Conservation (phyloP, 2,113 vertebrate genomes). For the Gnathonemus longibarbis region DNA sequence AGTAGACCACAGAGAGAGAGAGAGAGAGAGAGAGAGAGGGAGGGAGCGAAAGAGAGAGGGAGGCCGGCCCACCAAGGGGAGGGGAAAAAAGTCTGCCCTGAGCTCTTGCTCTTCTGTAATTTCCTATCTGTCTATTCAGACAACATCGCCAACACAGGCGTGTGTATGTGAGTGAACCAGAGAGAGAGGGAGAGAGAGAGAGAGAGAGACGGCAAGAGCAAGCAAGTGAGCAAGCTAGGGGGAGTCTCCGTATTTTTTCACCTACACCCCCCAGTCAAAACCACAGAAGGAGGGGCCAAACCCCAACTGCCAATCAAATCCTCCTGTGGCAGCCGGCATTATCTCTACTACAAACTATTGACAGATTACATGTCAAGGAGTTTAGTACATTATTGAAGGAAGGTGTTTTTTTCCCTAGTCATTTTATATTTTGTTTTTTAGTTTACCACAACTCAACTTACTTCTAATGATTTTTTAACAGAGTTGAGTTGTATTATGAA, state of each 20-base stretch:
- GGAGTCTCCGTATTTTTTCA: conserved; percentile 67
- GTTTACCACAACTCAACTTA: conserved; percentile 48
- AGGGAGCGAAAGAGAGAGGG: conserved; percentile 24
- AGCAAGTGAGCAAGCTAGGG: conserved; percentile 44
- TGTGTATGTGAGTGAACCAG: conserved; percentile 43
- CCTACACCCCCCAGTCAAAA: conserved; percentile 69
- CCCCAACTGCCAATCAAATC: conserved; percentile 79
- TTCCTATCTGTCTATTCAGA: conserved; percentile 73
- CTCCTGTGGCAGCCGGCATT: conserved; percentile 76
- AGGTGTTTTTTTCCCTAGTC: conserved; percentile 31
- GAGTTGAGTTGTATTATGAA: conserved; percentile 89
- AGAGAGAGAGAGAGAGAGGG: conserved; percentile 3
- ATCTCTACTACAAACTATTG: conserved; percentile 77
- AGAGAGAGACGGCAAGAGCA: conserved; percentile 32
- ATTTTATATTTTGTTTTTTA: conserved; percentile 56
- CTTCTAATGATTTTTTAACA: conserved; percentile 67
- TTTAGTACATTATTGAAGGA: conserved; percentile 76
- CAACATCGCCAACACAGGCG: conserved; percentile 65
- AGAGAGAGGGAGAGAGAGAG: conserved; percentile 36
- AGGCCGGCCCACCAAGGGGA: conserved; percentile 67
- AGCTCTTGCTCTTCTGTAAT: conserved; percentile 66
- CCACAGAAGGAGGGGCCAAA: conserved; percentile 69
- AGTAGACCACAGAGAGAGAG: conserved; percentile 58
- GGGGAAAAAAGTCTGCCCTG: conserved; percentile 64
- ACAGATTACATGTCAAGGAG: conserved; percentile 80